Evolutionary conservation across 2,113 vertebrate species (phyloP).

Genomic region (Campylorhamphus procurvoides): DNA sequence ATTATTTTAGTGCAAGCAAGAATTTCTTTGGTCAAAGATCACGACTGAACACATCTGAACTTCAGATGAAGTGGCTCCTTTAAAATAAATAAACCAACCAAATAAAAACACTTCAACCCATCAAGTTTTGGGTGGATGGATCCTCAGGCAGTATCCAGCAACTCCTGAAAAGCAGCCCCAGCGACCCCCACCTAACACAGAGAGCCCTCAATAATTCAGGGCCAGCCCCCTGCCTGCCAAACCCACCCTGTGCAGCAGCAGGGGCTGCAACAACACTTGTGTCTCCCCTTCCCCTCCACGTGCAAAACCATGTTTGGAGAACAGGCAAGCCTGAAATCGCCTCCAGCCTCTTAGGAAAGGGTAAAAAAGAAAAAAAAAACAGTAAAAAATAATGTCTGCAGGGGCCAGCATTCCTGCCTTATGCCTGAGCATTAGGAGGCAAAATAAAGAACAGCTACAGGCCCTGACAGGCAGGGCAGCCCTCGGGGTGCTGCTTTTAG

Average conservation of each 20-base stretch:
- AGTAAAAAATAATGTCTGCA: background rate
- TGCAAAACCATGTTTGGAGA: background rate
- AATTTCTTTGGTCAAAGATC: background rate
- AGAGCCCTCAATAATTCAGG: accelerated
- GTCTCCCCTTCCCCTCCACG: background rate
- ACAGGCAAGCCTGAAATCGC: background rate
- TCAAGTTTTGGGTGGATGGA: background rate
- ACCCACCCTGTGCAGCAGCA: background rate
- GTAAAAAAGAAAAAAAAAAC: background rate
- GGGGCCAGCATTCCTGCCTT: conserved; percentile 11
- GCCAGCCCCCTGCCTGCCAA: background rate
- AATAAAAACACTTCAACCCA: background rate
- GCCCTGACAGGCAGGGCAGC: background rate
- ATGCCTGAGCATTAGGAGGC: background rate
- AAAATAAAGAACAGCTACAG: background rate
- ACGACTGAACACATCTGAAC: background rate
- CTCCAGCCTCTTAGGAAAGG: conserved; percentile 11
- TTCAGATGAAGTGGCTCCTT: background rate
- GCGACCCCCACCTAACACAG: background rate
- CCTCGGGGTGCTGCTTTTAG: background rate
- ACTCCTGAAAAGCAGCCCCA: background rate
- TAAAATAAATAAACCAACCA: background rate
- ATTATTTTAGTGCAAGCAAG: background rate
- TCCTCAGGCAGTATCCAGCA: background rate
- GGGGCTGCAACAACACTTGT: background rate